Conservation (phyloP, 1,140 invertebrate species). For the Venturia canescens region DNA sequence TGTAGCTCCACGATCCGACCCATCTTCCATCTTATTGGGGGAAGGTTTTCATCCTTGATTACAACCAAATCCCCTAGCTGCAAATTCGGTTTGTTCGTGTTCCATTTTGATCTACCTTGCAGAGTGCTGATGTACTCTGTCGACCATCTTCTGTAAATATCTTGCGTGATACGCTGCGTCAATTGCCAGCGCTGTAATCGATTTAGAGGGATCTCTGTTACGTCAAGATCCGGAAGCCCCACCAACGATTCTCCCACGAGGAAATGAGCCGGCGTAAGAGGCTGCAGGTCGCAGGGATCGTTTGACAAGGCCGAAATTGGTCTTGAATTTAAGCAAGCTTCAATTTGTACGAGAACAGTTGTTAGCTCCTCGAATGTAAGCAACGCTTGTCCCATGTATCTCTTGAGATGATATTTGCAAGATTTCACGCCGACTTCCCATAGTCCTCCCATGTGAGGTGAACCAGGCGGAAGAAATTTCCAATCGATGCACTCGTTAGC, state of each 20-base stretch:
- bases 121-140: slow-evolving; percentile 56
- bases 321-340: slow-evolving; percentile 60
- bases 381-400: slow-evolving; percentile 57
- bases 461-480: slow-evolving; percentile 58
- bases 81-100: neutral
- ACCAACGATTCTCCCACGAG: slow-evolving; percentile 42
- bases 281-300: slow-evolving; percentile 51
- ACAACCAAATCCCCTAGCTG: slow-evolving; percentile 28
- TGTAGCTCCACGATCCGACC: slow-evolving; percentile 40
- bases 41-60: slow-evolving; percentile 35
- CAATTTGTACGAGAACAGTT: slow-evolving; percentile 60
- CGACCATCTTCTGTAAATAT: slow-evolving; percentile 59
- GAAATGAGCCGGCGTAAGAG: slow-evolving; percentile 47
- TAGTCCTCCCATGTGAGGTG: slow-evolving; percentile 65
- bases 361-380: slow-evolving; percentile 64
- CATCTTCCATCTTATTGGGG: slow-evolving; percentile 31
- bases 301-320: slow-evolving; percentile 43
- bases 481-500: slow-evolving; percentile 56
- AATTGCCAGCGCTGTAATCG: slow-evolving; percentile 57
- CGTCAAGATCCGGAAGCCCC: slow-evolving; percentile 36
- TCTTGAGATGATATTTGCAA: slow-evolving; percentile 59
- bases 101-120: slow-evolving; percentile 45
- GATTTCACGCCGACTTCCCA: slow-evolving; percentile 67
- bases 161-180: slow-evolving; percentile 49
- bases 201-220: slow-evolving; percentile 33